phyloP scores from a whole-genome alignment of 2,888 invertebrate genomes.

The Drosophila neotestacea region DNA sequence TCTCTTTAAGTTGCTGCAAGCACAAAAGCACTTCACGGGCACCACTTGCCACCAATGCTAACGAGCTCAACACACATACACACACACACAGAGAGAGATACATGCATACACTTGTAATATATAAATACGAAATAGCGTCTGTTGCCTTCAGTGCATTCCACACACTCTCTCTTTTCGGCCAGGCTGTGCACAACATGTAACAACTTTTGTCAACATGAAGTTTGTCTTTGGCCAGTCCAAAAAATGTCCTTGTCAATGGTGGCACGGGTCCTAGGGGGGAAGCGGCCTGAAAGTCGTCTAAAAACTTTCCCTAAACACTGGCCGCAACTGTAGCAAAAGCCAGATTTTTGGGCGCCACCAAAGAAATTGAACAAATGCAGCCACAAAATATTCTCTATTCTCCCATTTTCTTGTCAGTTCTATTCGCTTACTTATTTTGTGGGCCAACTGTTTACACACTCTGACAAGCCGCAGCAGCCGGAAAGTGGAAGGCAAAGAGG shows the following conservation, averaged over 20 bases:
- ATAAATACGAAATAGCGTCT: slow-evolving; percentile 55
- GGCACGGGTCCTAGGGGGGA: not conserved
- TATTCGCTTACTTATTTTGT: slow-evolving; percentile 12
- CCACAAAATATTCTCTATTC: slow-evolving; percentile 31
- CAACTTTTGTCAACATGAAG: slow-evolving; percentile 61
- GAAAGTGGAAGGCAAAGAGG: not conserved
- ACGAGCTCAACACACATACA: slow-evolving; percentile 53
- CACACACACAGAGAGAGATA: slow-evolving; percentile 10
- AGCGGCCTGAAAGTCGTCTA: slow-evolving; percentile 28
- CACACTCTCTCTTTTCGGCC: slow-evolving; percentile 18
- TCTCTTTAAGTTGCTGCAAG: slow-evolving; percentile 40
- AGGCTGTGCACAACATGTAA: slow-evolving; percentile 34
- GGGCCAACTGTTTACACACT: slow-evolving; percentile 39
- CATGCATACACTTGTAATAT: slow-evolving; percentile 33
- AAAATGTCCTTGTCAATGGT: not conserved
- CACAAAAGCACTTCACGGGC: slow-evolving; percentile 61
- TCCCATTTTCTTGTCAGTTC: not conserved
- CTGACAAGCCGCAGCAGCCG: slow-evolving; percentile 13
- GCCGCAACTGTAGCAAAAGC: slow-evolving; percentile 19
- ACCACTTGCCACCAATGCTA: slow-evolving; percentile 67
- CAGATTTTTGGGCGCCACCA: slow-evolving; percentile 7
- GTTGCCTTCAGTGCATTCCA: slow-evolving; percentile 34
- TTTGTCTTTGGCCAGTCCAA: slow-evolving; percentile 43
- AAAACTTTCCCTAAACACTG: slow-evolving; percentile 29
- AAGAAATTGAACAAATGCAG: slow-evolving; percentile 39